Evolutionary conservation across 1,140 invertebrate genomes (phyloP), one percentile per base, ranked within the genome.

Genomic region (Xylocopa sonorina): DNA sequence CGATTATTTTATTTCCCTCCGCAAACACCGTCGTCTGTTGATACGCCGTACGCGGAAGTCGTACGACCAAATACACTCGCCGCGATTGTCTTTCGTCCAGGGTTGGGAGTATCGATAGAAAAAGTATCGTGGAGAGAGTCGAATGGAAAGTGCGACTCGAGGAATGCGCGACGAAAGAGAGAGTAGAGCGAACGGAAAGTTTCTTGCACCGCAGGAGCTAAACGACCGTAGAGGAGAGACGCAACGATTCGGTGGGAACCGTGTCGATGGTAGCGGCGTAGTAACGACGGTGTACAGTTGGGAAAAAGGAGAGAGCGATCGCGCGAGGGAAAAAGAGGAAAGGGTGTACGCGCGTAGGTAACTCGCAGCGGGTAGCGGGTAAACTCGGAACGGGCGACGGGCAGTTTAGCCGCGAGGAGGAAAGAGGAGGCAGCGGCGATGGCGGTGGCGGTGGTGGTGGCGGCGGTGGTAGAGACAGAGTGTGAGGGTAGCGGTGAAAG

Each of bases 1-100:
- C 83, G 86, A 88, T 88, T 88, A 81, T 80, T 89, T 89, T 88
- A 88, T 89, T 89, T 78, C 71, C 58, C 78, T 84, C 60, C 43
- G 69, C 67, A 53, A 16, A 27, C n/a, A 41, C 62, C 48, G 66
- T 53, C 68, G 60, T 57, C n/a, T 9, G 38, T 38, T 38, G 38
- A 29, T 27, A 27, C 24, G 38, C 34, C 75, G 29, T 27, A 62
- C 68, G 66, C n/a, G 32, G 74, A 60, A 14, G 63, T 27, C 43
- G 24, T 21, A n/a, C 67, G 32, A n/a, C 24, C 51, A 53, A 53
- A n/a, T 53, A 10, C 41, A 16, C 55, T 41, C 48, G 29, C 2
- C 29, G n/a, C n/a, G n/a, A n/a, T n/a, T n/a, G n/a, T n/a, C n/a
- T n/a, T n/a, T n/a, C n/a, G n/a, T n/a, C n/a, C n/a, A n/a, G n/a